These are phyloP conservation scores for Limanda limanda DNA, from an alignment of 2,113 vertebrate species.

Conservation along the genomic window DNA sequence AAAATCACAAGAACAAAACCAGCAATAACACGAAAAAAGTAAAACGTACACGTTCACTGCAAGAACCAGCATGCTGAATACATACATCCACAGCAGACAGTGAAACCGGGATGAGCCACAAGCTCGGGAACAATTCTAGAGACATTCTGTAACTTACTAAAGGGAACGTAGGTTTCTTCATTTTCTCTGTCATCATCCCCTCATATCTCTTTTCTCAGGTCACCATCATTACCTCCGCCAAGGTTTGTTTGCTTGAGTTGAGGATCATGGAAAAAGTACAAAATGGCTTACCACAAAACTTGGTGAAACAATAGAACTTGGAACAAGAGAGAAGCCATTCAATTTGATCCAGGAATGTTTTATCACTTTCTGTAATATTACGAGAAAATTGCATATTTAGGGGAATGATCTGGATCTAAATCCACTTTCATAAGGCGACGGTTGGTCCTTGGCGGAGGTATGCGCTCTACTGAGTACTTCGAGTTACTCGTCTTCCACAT, in stretches of 20 bases:
- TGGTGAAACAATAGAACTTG: no score
- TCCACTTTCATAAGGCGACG: no score
- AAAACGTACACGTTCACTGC: constrained; percentile 18
- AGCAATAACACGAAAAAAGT: not conserved
- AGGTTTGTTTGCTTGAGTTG: not conserved
- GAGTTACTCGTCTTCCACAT: not conserved
- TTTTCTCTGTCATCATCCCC: not conserved
- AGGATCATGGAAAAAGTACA: no score
- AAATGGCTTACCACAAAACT: no score
- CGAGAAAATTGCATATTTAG: no score
- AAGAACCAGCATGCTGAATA: constrained; percentile 58
- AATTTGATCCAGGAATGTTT: no score
- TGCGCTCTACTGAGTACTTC: no score
- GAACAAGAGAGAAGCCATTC: no score
- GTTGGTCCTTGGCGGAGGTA: no score
- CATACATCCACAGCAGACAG: constrained; percentile 36
- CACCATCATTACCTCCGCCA: not conserved
- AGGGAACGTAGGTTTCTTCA: not conserved
- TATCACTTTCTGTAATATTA: no score
- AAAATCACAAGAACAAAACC: constrained; percentile 26
- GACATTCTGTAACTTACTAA: not conserved
- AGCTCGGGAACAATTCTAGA: constrained; percentile 12
- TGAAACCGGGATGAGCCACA: not conserved
- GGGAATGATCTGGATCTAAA: no score
- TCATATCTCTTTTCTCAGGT: not conserved